A percentile compares a stretch with the other conserved stretches of the same genome.
These are phyloP conservation scores for Diprion similis DNA, from an alignment of 1,140 invertebrate genomes.

Conservation along the genomic window DNA sequence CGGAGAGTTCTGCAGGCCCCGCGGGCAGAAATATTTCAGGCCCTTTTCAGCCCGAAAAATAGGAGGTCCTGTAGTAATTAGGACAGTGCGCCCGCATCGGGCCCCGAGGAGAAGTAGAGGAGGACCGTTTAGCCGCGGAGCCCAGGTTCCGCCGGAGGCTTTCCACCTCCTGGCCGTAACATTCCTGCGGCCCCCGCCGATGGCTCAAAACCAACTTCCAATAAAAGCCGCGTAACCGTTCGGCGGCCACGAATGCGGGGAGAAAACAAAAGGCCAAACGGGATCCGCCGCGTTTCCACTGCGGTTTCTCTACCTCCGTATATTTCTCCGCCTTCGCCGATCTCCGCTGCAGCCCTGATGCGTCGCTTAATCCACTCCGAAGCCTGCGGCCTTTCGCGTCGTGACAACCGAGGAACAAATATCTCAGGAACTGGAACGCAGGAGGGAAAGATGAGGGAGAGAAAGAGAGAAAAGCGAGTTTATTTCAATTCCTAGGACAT, in stretches of 20 bases:
- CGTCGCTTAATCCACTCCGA: too few species aligned
- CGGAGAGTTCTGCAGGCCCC: slow-evolving; percentile 25
- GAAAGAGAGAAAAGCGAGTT: too few species aligned
- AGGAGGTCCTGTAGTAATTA: slow-evolving; percentile 59
- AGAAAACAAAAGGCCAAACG: neutral
- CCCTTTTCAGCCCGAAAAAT: slow-evolving; percentile 54
- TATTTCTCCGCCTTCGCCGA: too few species aligned
- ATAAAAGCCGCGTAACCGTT: slow-evolving; percentile 5
- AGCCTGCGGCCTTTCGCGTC: too few species aligned
- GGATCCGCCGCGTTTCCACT: too few species aligned
- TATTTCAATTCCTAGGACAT: too few species aligned
- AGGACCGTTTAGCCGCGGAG: neutral
- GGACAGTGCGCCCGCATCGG: slow-evolving; percentile 60
- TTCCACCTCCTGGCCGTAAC: slow-evolving; percentile 41
- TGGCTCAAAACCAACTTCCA: slow-evolving; percentile 39
- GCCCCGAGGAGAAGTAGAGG: slow-evolving; percentile 40
- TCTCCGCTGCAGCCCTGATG: too few species aligned
- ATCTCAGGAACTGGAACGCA: too few species aligned
- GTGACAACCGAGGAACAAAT: too few species aligned
- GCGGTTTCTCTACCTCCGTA: too few species aligned
- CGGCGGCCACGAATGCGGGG: neutral
- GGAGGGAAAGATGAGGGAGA: too few species aligned
- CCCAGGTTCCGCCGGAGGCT: slow-evolving; percentile 27
- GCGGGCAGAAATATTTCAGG: slow-evolving; percentile 58
- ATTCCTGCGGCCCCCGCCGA: slow-evolving; percentile 51